Evolutionary conservation across 2,888 invertebrate genomes (phyloP), one percentile per base, ranked within the genome.

Genomic region (Thymelicus acteon): DNA sequence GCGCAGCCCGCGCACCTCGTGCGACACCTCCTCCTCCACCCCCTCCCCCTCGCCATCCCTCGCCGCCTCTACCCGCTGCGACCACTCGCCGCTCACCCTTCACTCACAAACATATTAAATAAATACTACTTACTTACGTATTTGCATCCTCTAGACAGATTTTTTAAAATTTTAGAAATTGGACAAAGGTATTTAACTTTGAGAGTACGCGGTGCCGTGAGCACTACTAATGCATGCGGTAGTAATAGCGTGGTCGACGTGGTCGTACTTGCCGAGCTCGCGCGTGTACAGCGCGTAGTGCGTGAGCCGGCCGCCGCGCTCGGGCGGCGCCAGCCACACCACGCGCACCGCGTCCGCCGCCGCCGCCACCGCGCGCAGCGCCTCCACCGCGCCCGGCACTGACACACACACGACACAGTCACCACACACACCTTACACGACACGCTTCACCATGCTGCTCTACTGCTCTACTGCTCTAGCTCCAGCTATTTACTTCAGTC

Each of bases 311-410:
- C 97, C 97, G 84, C 97, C 97, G 44, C 95, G 95, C 80, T 95
- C 95, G 75, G 94, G 85, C 31, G 98, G 97, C 67, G 96, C 95
- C 80, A 96, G 94, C 98, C 98, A 98, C 72, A 97, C 95, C 72
- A 98, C 96, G 78, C 97, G 94, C 87, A 98, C 96, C 75, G 96
- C 95, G 86, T 96, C 96, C 70, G 95, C 95, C 67, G 97, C 96
- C 77, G 97, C 92, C 3, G 97, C 95, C 72, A 97, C 91, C 12
- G 97, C 97, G 86, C 97, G 97, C 76, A 98, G 95, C 76, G 95
- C 95, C 60, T 95, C 95, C 64, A 97, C 97, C 54, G 96, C 95
- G 69, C 96, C 97, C 52, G 98, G 97, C 75, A 96, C 98, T 97
- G 82, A 31, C 31, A 31, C 37, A 6, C 8, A 60, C 24, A 24